A percentile compares a stretch with the other conserved stretches of the same genome.
These are phyloP conservation scores for Drosophila auraria DNA, from an alignment of 1,140 invertebrate genomes.

Conservation along the genomic window DNA sequence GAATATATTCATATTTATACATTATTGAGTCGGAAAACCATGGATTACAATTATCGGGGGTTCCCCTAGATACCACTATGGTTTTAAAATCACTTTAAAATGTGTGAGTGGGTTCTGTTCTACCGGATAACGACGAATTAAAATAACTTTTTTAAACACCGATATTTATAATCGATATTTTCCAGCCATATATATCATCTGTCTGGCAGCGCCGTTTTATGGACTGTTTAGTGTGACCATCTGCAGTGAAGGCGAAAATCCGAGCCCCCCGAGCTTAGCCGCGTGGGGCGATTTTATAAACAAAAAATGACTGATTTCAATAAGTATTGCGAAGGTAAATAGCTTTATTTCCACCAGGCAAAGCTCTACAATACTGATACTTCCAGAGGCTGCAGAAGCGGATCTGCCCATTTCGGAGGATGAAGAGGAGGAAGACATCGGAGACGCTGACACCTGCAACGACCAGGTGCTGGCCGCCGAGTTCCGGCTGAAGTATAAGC, in stretches of 20 bases:
- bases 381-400: constrained; percentile 43
- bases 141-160: too few relatives aligned
- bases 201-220: too few relatives aligned
- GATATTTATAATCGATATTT: too few relatives aligned
- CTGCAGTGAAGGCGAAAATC: background rate
- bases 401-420: constrained; percentile 61
- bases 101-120: too few relatives aligned
- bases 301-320: constrained; percentile 48
- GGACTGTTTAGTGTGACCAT: background rate
- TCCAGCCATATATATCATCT: too few relatives aligned
- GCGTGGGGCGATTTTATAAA: constrained; percentile 33
- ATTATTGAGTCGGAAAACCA: too few relatives aligned
- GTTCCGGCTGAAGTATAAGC: constrained; percentile 56
- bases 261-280: background rate
- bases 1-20: too few relatives aligned
- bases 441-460: constrained; percentile 69
- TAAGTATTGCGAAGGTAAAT: constrained; percentile 57
- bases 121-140: too few relatives aligned
- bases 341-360: accelerated
- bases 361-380: background rate
- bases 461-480: constrained; percentile 39
- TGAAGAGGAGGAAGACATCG: constrained; percentile 45
- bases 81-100: background rate
- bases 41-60: too few relatives aligned
- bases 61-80: too few relatives aligned